Evolutionary conservation across 2,888 invertebrate genomes (phyloP).

Genomic region (Erebia epiphron): DNA sequence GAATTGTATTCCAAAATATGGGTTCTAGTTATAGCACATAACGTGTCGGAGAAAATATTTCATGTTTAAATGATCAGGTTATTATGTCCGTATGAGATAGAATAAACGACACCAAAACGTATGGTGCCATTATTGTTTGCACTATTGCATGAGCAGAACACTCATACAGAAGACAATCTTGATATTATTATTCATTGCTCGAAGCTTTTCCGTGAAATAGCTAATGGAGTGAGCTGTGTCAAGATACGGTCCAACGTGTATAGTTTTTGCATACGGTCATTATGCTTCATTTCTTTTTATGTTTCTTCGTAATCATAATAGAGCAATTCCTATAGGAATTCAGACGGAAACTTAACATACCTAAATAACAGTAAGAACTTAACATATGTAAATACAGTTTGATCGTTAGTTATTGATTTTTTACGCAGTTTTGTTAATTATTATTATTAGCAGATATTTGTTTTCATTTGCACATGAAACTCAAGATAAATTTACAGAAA

Average conservation of each 20-base stretch:
- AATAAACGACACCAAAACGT: constrained; percentile 4
- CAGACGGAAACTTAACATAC: neutral
- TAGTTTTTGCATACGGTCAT: neutral
- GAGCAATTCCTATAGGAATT: neutral
- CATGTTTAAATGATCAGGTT: constrained; percentile 21
- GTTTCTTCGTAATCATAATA: neutral
- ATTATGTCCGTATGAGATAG: constrained; percentile 13
- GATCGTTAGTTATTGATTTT: too few relatives aligned
- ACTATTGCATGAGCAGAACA: constrained; percentile 2
- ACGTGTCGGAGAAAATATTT: constrained; percentile 11
- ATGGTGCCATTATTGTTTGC: constrained; percentile 7
- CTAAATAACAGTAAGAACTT: neutral
- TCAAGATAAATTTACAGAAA: too few relatives aligned
- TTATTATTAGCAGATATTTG: too few relatives aligned
- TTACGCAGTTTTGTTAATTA: too few relatives aligned
- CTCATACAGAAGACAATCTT: neutral
- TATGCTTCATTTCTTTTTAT: constrained; percentile 2
- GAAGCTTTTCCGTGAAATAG: neutral
- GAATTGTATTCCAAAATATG: constrained; percentile 28
- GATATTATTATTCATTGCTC: constrained; percentile 8
- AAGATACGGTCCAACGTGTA: neutral
- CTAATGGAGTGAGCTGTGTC: neutral
- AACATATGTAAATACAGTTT: too few relatives aligned
- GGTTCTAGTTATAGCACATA: constrained; percentile 18
- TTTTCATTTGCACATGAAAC: too few relatives aligned